Conservation (phyloP, 1,140 invertebrate species). For the Caligus rogercresseyi region DNA sequence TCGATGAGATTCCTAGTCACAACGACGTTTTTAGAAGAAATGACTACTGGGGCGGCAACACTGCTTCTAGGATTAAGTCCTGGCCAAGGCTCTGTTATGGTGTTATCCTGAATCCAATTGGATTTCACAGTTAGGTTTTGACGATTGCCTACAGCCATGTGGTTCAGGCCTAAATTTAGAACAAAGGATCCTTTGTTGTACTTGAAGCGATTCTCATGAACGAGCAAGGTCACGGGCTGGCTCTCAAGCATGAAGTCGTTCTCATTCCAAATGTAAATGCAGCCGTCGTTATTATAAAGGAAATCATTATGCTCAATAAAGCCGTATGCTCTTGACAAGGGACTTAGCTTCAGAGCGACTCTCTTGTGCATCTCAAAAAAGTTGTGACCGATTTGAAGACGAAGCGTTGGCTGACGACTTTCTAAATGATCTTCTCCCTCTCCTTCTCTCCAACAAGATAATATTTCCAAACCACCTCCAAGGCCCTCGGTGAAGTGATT, state of each 20-base stretch:
- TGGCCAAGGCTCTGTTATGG: constrained; percentile 63
- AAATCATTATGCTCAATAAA: constrained; percentile 75
- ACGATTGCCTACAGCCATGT: constrained; percentile 46
- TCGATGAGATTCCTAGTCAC: constrained; percentile 79
- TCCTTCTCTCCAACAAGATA: constrained; percentile 47
- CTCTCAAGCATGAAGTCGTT: constrained; percentile 45
- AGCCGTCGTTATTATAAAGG: constrained; percentile 54
- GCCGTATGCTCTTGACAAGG: constrained; percentile 60
- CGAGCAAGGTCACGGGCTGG: constrained; percentile 46
- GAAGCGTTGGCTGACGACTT: constrained; percentile 24
- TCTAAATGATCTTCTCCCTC: constrained; percentile 5
- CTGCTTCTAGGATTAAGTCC: constrained; percentile 62
- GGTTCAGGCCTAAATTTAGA: constrained; percentile 62
- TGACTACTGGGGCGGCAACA: constrained; percentile 71
- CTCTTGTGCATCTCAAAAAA: constrained; percentile 53
- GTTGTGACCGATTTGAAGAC: constrained; percentile 68
- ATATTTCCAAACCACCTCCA: constrained; percentile 52
- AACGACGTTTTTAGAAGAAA: constrained; percentile 65
- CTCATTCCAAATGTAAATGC: constrained; percentile 71
- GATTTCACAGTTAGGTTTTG: constrained; percentile 68
- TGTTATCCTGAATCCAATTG: constrained; percentile 72
- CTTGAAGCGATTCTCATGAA: constrained; percentile 74
- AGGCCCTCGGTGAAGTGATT: constrained; percentile 59
- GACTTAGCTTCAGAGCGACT: constrained; percentile 55
- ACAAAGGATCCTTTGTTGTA: constrained; percentile 72